Evolutionary conservation across 1,140 invertebrate species (phyloP).

Genomic region (Agraylea sexmaculata): DNA sequence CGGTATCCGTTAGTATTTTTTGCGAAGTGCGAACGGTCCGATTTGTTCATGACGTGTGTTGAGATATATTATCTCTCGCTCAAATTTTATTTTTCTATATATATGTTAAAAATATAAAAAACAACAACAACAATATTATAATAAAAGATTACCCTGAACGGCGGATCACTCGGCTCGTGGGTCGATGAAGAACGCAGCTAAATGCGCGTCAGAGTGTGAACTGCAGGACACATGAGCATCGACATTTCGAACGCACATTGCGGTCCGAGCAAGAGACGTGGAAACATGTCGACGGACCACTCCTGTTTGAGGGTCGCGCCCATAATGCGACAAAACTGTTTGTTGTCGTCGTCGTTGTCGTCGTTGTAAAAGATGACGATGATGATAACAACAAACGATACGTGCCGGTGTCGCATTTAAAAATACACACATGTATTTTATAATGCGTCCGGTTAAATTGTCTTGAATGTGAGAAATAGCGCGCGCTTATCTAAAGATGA

Average conservation of each 20-base stretch:
- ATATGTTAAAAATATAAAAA: too few species aligned
- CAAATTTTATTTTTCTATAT: too few species aligned
- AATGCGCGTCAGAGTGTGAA: constrained; percentile 66
- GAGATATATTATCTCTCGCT: too few species aligned
- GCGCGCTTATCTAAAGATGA: too few species aligned
- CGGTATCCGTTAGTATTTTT: too few species aligned
- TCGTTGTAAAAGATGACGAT: not conserved
- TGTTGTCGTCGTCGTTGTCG: not conserved
- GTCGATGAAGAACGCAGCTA: constrained; percentile 76
- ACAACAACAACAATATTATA: too few species aligned
- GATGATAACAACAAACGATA: too few species aligned
- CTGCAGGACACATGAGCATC: constrained; percentile 71
- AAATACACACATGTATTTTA: too few species aligned
- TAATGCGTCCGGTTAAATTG: too few species aligned
- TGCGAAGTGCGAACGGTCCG: too few species aligned
- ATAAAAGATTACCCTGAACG: constrained; percentile 40
- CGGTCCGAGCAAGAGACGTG: constrained; percentile 29
- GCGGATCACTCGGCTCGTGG: constrained; percentile 63
- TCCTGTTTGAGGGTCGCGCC: constrained; percentile 39
- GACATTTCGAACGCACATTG: constrained; percentile 72
- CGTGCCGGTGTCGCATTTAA: constrained; percentile 10
- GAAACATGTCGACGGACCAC: constrained; percentile 29
- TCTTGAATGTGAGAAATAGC: too few species aligned
- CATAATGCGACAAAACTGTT: constrained; percentile 20
- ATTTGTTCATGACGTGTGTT: too few species aligned